Evolutionary conservation across 2,797 vertebrate species (phyloP).

Genomic region (Liparis tanakae): DNA sequence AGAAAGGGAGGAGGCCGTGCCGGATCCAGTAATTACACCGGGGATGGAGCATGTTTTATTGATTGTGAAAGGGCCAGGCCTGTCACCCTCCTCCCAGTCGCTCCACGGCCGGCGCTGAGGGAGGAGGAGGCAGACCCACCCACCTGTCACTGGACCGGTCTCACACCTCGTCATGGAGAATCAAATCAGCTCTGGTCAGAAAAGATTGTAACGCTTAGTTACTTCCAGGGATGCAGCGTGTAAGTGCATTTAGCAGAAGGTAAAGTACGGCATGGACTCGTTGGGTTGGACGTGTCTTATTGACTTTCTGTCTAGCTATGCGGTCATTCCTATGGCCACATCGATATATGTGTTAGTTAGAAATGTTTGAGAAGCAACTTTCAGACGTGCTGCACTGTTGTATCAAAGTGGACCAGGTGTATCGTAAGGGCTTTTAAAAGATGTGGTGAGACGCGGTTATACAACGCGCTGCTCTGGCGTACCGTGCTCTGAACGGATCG

Average conservation of each 20-base stretch:
- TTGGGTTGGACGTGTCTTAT: constrained; percentile 64
- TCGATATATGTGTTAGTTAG: constrained; percentile 66
- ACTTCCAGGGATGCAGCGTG: constrained; percentile 1
- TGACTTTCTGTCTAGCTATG: constrained; percentile 73
- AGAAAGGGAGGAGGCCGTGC: constrained; percentile 53
- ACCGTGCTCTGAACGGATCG: too few relatives aligned
- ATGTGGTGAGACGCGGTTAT: constrained; percentile 20
- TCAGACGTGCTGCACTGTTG: constrained; percentile 68
- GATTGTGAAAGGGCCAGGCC: constrained; percentile 79
- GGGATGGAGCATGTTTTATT: constrained; percentile 81
- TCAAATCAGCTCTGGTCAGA: constrained; percentile 7
- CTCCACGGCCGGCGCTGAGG: constrained; percentile 58
- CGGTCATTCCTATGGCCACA: constrained; percentile 69
- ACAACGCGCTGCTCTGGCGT: constrained; percentile 21
- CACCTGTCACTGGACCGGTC: constrained; percentile 54
- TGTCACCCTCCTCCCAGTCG: constrained; percentile 71
- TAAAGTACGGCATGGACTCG: constrained; percentile 43
- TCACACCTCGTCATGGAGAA: constrained; percentile 44
- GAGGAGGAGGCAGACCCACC: constrained; percentile 47
- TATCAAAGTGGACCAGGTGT: constrained; percentile 61
- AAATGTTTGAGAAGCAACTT: constrained; percentile 78
- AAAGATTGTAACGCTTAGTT: constrained; percentile 7
- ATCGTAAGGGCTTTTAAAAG: constrained; percentile 55
- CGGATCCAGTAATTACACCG: constrained; percentile 78
- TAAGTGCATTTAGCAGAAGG: constrained; percentile 25